phyloP scores from a whole-genome alignment of 1,140 invertebrate species.

The Ditylenchus dipsaci region DNA sequence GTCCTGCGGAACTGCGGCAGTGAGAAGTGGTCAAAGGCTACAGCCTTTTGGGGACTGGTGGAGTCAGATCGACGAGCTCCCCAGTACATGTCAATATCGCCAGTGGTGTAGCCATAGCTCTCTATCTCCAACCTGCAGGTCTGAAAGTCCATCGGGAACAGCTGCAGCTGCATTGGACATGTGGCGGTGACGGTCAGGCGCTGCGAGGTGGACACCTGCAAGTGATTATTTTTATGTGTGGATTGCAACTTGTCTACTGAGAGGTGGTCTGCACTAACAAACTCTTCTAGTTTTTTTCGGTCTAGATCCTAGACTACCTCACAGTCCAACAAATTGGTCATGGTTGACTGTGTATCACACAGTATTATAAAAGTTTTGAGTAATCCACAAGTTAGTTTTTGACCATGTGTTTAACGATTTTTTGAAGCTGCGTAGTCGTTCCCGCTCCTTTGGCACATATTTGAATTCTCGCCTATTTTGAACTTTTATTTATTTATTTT shows the following conservation, averaged over 20 bases:
- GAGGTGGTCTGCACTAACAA: too few species aligned
- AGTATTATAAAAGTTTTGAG: too few species aligned
- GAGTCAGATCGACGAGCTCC: slow-evolving; percentile 25
- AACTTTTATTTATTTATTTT: too few species aligned
- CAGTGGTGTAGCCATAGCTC: slow-evolving; percentile 47
- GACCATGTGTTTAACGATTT: too few species aligned
- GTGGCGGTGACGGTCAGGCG: slow-evolving; percentile 90
- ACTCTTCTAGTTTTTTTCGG: too few species aligned
- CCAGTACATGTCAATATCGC: slow-evolving; percentile 42
- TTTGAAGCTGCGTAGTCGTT: too few species aligned
- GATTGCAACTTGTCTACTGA: background rate
- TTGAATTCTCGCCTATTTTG: too few species aligned
- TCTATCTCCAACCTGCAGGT: slow-evolving; percentile 63
- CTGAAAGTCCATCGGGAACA: slow-evolving; percentile 70
- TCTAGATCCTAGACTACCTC: too few species aligned
- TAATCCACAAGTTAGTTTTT: too few species aligned
- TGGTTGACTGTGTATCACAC: too few species aligned
- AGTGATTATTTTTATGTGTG: background rate
- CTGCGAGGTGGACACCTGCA: slow-evolving; percentile 40
- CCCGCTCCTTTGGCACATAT: too few species aligned
- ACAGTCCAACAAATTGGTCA: too few species aligned
- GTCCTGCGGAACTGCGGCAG: slow-evolving; percentile 51
- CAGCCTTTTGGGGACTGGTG: slow-evolving; percentile 28
- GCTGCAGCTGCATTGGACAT: slow-evolving; percentile 90
- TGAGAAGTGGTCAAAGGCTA: slow-evolving; percentile 46